phyloP scores from a whole-genome alignment of 2,797 vertebrate species.

The Mycteria americana region DNA sequence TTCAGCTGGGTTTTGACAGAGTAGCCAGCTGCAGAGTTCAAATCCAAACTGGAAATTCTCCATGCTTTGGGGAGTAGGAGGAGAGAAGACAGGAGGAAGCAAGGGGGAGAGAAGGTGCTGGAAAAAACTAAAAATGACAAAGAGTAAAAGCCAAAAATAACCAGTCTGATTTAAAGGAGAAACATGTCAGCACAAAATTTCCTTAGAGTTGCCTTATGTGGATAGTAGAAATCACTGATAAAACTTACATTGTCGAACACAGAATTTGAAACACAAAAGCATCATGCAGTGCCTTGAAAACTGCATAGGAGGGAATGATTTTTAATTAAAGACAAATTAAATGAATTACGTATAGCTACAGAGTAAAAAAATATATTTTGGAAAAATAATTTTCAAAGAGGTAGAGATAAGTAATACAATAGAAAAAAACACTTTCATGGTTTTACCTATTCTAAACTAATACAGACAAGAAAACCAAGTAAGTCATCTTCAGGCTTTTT shows the following conservation, averaged over 20 bases:
- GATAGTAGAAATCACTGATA: neutral
- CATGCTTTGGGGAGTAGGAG: neutral
- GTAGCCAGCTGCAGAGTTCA: conserved; percentile 2
- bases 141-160: conserved; percentile 38
- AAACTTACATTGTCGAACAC: neutral
- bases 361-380: neutral
- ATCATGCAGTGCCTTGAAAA: neutral
- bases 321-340: neutral
- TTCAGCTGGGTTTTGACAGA: neutral
- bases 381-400: neutral
- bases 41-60: conserved; percentile 36
- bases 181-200: neutral
- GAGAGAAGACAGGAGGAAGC: neutral
- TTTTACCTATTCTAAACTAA: neutral
- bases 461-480: neutral
- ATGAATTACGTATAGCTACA: neutral
- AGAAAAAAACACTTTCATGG: neutral
- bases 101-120: neutral
- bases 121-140: neutral
- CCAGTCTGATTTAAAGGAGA: conserved; percentile 21
- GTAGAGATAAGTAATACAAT: neutral
- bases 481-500: neutral
- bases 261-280: neutral
- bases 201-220: neutral
- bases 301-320: neutral